Conservation (phyloP, 2,888 invertebrate genomes). For the Galeruca laticollis region DNA sequence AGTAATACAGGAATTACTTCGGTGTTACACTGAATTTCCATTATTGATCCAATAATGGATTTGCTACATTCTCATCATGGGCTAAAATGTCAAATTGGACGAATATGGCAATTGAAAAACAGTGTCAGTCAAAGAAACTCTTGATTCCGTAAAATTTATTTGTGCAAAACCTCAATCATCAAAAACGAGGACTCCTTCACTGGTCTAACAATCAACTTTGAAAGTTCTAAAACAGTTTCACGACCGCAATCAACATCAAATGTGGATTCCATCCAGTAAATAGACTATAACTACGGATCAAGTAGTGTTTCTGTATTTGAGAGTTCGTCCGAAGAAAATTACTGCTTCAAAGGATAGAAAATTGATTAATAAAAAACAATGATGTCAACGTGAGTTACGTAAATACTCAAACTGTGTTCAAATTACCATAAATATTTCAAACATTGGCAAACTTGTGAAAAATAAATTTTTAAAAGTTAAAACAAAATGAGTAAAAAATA, state of each 20-base stretch:
- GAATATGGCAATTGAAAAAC: too few species aligned
- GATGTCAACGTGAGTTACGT: too few species aligned
- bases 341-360: not conserved
- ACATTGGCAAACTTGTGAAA: too few species aligned
- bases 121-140: too few species aligned
- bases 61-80: not conserved
- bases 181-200: not conserved
- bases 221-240: slow-evolving; percentile 1
- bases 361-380: not conserved
- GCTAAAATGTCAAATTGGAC: too few species aligned
- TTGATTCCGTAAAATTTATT: too few species aligned
- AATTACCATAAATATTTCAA: too few species aligned
- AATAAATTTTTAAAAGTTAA: too few species aligned
- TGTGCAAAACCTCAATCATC: too few species aligned
- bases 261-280: slow-evolving; percentile 63
- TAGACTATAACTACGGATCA: slow-evolving; percentile 55
- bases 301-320: slow-evolving; percentile 30
- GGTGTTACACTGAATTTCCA: not conserved
- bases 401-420: too few species aligned
- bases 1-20: not conserved
- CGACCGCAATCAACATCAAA: slow-evolving; percentile 63
- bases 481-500: too few species aligned
- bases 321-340: slow-evolving; percentile 16
- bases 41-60: not conserved
- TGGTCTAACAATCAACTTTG: slow-evolving; percentile 3